Evolutionary conservation across 2,797 vertebrate species (phyloP).

Genomic region (Dicrostonyx torquatus): DNA sequence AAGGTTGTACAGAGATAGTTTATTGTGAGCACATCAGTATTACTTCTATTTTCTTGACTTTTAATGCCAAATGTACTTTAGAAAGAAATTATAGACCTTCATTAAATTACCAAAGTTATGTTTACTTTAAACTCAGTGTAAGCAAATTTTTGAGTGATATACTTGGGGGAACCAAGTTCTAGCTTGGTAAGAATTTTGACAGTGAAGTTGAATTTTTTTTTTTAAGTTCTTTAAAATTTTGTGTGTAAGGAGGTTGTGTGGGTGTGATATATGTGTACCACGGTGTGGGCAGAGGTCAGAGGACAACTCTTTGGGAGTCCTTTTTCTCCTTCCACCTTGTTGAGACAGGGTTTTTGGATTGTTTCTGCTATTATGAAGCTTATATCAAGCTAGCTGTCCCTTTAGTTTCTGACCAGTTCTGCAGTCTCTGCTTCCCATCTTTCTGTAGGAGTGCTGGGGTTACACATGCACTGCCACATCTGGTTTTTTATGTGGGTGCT

Average conservation of each 20-base stretch:
- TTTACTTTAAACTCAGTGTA: constrained; percentile 53
- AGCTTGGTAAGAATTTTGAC: constrained; percentile 55
- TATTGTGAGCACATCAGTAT: constrained; percentile 57
- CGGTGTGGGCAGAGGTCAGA: neutral
- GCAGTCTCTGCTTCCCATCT: neutral
- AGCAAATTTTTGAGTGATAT: constrained; percentile 44
- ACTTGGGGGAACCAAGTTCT: neutral
- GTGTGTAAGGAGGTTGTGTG: neutral
- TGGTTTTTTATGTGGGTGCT: neutral
- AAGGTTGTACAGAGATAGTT: constrained; percentile 61
- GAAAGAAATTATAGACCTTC: constrained; percentile 48
- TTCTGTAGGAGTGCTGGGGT: neutral
- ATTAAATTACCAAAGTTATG: constrained; percentile 43
- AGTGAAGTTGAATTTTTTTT: neutral
- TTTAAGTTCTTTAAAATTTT: neutral
- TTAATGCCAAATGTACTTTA: constrained; percentile 62
- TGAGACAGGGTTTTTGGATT: neutral
- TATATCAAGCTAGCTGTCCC: neutral
- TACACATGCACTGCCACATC: neutral
- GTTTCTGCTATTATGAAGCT: neutral
- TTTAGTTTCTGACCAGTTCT: neutral
- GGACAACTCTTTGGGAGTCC: neutral
- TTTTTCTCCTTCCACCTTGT: neutral
- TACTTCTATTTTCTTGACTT: constrained; percentile 49
- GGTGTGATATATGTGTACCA: neutral